These are phyloP conservation scores for Synanthedon formicaeformis DNA, from an alignment of 2,888 invertebrate species.

Conservation along the genomic window DNA sequence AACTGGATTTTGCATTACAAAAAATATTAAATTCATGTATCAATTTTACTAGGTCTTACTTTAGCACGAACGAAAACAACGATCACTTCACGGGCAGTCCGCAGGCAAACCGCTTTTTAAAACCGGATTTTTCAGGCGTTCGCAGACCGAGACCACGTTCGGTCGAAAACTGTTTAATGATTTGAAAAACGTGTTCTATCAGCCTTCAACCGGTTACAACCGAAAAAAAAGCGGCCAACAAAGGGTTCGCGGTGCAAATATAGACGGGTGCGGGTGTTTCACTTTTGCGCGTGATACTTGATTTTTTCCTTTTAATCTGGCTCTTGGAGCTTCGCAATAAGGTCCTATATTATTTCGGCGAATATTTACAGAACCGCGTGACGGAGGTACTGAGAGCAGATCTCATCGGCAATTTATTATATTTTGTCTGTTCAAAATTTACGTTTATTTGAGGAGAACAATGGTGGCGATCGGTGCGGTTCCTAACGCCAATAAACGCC, in stretches of 20 bases:
- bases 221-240: conserved; percentile 65
- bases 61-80: conserved; percentile 45
- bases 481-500: conserved; percentile 55
- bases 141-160: conserved; percentile 37
- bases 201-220: conserved; percentile 67
- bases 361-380: conserved; percentile 16
- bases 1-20: not conserved
- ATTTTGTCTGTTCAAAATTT: conserved; percentile 68
- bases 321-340: conserved; percentile 16
- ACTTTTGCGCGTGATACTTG: conserved; percentile 15
- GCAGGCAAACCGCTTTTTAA: conserved; percentile 26
- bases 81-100: conserved; percentile 33
- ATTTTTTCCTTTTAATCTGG: conserved; percentile 19
- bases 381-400: conserved; percentile 53
- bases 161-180: conserved; percentile 69
- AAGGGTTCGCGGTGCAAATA: conserved; percentile 66
- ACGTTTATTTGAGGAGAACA: conserved; percentile 65
- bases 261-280: conserved; percentile 48
- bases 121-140: conserved; percentile 26
- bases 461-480: conserved; percentile 56
- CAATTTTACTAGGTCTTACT: conserved; percentile 20
- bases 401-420: conserved; percentile 71
- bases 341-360: conserved; percentile 3
- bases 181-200: conserved; percentile 72
- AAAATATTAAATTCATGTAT: conserved; percentile 5